Conservation (phyloP, 2,797 vertebrate species). For the Rousettus madagascariensis region DNA sequence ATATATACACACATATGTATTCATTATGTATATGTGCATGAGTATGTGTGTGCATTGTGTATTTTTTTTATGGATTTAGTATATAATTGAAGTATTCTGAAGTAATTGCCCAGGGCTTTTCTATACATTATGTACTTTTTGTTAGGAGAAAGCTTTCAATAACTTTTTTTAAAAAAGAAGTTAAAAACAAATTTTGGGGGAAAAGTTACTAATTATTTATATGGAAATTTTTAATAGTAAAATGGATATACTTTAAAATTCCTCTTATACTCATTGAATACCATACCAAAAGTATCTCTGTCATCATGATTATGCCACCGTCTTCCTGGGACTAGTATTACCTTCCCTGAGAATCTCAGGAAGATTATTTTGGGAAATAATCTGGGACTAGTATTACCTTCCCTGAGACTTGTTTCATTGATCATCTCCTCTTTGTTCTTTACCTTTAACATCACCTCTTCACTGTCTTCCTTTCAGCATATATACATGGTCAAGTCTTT, state of each 20-base stretch:
- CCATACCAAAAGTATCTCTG: neutral
- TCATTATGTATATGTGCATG: neutral
- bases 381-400: neutral
- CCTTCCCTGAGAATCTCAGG: neutral
- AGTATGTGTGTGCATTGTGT: neutral
- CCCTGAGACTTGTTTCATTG: neutral
- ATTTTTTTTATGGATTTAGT: neutral
- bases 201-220: neutral
- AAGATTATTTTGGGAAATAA: too few species aligned
- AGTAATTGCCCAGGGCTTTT: neutral
- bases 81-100: constrained; percentile 5
- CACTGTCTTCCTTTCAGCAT: neutral
- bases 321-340: neutral
- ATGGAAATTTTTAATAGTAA: constrained; percentile 11
- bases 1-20: neutral
- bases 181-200: neutral
- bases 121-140: neutral
- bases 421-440: neutral
- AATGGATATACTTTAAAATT: neutral
- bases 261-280: neutral
- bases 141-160: neutral
- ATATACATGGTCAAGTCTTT: neutral
- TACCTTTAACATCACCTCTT: neutral
- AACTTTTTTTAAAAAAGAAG: constrained; percentile 27
- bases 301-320: neutral